Percentiles rank a stretch among this genome's conserved stretches.
These are phyloP conservation scores for Odontomyia ornata DNA, from an alignment of 2,888 invertebrate species.

Conservation along the genomic window DNA sequence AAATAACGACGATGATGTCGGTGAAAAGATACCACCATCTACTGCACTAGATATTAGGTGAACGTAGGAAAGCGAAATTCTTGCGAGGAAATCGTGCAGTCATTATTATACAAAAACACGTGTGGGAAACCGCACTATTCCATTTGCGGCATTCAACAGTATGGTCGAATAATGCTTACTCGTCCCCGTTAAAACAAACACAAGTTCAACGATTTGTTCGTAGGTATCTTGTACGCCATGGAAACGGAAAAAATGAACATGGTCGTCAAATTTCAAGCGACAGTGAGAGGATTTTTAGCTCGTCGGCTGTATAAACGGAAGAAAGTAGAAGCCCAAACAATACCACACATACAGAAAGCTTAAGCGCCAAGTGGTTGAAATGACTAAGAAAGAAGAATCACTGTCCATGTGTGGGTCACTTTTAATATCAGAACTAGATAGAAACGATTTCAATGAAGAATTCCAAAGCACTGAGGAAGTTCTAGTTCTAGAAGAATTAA, in stretches of 20 bases:
- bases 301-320: conserved; percentile 82
- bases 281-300: conserved; percentile 81
- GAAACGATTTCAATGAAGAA: conserved; percentile 62
- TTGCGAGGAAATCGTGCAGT: no score
- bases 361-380: conserved; percentile 65
- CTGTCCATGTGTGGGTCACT: conserved; percentile 54
- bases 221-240: no score
- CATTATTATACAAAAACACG: no score
- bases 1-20: no score
- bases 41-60: no score
- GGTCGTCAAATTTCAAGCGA: conserved; percentile 79
- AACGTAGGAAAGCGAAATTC: no score
- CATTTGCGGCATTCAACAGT: no score
- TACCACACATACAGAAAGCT: conserved; percentile 91
- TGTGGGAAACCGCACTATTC: no score
- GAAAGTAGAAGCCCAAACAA: conserved; percentile 89
- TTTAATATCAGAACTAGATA: conserved; percentile 59
- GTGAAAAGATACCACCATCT: no score
- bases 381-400: conserved; percentile 55
- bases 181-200: conserved; percentile 73
- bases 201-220: conserved; percentile 84
- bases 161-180: conserved; percentile 77
- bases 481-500: conserved; percentile 75
- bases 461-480: conserved; percentile 63
- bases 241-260: conserved; percentile 70